Evolutionary conservation across 2,797 vertebrate genomes (phyloP), one percentile per base, ranked within the genome.

Genomic region (Phoeniculus purpureus): DNA sequence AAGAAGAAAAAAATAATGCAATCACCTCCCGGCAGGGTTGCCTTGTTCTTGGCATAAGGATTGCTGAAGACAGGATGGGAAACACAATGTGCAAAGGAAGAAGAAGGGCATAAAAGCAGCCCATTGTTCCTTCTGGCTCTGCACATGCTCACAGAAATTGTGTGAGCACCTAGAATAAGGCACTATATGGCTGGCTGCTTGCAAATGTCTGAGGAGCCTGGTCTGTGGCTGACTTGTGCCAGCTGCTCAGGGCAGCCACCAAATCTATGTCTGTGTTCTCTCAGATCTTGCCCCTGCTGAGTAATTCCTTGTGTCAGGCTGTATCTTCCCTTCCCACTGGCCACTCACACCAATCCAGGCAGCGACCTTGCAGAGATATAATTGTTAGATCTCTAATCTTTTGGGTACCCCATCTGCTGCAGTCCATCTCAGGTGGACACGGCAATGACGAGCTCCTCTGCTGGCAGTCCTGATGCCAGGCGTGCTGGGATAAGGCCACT

Each of bases 1-100:
- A 84, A 90, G 43, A 87, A 74, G 61, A 55, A 88, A 90, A 96
- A 92, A 56, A 48, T 75, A 92, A 93, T 7, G 81, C 22, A 92
- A 93, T 96, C 94, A 94, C 70, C 27, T 94, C 84, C 75, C 50
- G 0, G 86, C 92, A 87, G 94, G 88, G 54, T 85, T 89, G 55
- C 34, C 81, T 78, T 87, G 76, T 82, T 92, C 58, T 70, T 91
- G 65, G 70, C 84, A 70, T 59, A 47, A 87, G 59, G 22, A 85
- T 87, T 87, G 78, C 79, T 79, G 82, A 92, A 87, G 79, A 76
- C 27, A 73, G 55, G 56, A 79, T 31, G 23, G 89, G 73, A 94
- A 87, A 85, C 18, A 21, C 58, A 78, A 54, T 2, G 21, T 61
- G 23, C 70, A 79, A 62, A 87, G 85, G 70, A 84, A 58, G 10